Evolutionary conservation across 2,113 vertebrate species (phyloP).

Genomic region (Conger conger): DNA sequence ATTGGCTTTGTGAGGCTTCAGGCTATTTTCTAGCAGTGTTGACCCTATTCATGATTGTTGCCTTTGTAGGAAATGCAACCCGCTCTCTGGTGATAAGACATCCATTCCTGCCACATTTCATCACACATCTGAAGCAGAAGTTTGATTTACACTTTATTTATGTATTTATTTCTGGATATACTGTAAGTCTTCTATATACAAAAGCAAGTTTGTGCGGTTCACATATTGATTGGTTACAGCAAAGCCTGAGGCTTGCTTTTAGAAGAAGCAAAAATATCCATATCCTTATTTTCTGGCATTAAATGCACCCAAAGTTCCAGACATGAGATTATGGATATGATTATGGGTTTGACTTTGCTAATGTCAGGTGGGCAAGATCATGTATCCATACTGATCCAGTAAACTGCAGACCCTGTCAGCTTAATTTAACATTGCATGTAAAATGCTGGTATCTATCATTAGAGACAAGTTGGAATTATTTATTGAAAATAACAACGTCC

Average conservation of each 20-base stretch:
- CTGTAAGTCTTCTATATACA: slow-evolving; percentile 45
- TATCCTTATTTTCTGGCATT: not conserved
- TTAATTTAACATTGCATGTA: too few species aligned
- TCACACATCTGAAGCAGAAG: slow-evolving; percentile 43
- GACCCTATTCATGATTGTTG: slow-evolving; percentile 44
- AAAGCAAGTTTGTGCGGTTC: slow-evolving; percentile 39
- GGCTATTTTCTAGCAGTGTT: slow-evolving; percentile 42
- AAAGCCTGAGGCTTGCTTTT: slow-evolving; percentile 28
- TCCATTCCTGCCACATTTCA: slow-evolving; percentile 30
- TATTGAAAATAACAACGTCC: too few species aligned
- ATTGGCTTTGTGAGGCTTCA: slow-evolving; percentile 46
- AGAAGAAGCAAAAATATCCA: slow-evolving; percentile 33
- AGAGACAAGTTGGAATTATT: too few species aligned
- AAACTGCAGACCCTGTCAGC: not conserved
- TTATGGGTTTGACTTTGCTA: slow-evolving; percentile 2
- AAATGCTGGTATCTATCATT: too few species aligned
- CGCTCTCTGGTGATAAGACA: slow-evolving; percentile 37
- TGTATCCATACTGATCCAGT: not conserved
- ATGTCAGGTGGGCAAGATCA: not conserved
- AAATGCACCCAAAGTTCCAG: slow-evolving; percentile 25
- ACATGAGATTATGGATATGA: not conserved
- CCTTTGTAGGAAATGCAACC: slow-evolving; percentile 37
- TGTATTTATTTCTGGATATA: slow-evolving; percentile 53
- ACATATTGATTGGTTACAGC: slow-evolving; percentile 52
- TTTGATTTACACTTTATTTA: slow-evolving; percentile 42